phyloP scores from a whole-genome alignment of 2,888 invertebrate genomes.

The Diogma glabrata region DNA sequence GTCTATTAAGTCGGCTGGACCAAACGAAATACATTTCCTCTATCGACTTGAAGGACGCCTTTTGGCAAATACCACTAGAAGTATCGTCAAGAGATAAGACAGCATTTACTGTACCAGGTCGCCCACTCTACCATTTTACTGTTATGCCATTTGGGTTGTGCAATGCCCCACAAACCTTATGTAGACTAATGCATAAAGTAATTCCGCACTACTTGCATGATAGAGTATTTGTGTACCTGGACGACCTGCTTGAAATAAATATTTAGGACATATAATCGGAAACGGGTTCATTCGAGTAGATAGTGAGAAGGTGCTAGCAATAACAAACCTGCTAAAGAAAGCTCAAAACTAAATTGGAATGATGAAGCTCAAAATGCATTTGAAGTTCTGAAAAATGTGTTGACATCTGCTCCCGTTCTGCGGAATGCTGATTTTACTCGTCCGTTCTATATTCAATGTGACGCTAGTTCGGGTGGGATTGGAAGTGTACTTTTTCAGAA shows the following conservation, averaged over 20 bases:
- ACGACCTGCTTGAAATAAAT: no score
- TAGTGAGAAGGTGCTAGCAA: background rate
- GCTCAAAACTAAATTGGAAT: conserved; percentile 4
- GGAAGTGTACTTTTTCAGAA: background rate
- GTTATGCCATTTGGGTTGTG: no score
- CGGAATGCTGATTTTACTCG: background rate
- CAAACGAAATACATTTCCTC: no score
- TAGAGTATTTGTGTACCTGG: no score
- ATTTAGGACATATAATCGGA: background rate
- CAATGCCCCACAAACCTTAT: no score
- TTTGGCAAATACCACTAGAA: no score
- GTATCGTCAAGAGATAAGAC: background rate
- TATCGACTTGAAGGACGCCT: background rate
- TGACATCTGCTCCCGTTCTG: background rate
- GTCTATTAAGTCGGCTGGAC: no score
- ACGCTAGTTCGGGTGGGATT: background rate
- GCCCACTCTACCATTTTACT: no score
- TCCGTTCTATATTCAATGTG: background rate
- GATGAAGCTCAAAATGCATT: background rate
- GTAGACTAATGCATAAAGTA: no score
- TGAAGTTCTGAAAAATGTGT: conserved; percentile 6
- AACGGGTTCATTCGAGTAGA: background rate
- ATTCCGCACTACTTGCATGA: no score
- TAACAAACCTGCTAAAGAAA: conserved; percentile 16
- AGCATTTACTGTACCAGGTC: no score